A percentile compares a stretch with the other conserved stretches of the same genome.
These are phyloP conservation scores for Aphidius gifuensis DNA, from an alignment of 1,140 invertebrate species.

Conservation along the genomic window DNA sequence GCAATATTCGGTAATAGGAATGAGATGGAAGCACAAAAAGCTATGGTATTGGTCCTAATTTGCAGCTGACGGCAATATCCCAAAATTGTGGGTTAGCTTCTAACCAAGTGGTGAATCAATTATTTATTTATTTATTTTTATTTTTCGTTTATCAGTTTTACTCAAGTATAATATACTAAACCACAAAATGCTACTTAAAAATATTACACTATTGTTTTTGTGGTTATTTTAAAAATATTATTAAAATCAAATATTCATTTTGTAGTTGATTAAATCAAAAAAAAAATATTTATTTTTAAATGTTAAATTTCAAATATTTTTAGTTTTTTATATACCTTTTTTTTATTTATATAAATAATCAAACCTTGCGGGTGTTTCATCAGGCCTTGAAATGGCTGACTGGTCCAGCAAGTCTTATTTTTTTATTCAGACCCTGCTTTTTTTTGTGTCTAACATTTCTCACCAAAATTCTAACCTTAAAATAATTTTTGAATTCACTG, in stretches of 20 bases:
- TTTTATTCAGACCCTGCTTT: not conserved
- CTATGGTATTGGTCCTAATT: constrained; percentile 42
- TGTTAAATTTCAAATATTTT: too few species aligned
- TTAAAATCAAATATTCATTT: too few species aligned
- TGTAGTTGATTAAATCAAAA: too few species aligned
- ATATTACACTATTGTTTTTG: not conserved
- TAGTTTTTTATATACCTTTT: not conserved
- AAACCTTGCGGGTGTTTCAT: not conserved
- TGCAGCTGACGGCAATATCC: constrained; percentile 45
- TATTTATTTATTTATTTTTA: constrained; percentile 13
- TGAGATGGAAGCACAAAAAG: not conserved
- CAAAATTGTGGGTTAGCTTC: constrained; percentile 43
- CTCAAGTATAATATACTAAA: not conserved
- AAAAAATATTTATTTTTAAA: too few species aligned
- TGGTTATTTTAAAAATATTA: not conserved
- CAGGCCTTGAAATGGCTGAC: constrained; percentile 35
- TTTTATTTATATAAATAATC: not conserved
- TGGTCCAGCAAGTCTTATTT: constrained; percentile 34
- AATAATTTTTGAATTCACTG: too few species aligned
- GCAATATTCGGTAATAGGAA: constrained; percentile 40
- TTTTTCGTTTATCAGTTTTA: constrained; percentile 1
- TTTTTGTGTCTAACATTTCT: not conserved
- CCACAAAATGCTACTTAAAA: constrained; percentile 9
- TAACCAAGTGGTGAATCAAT: constrained; percentile 16
- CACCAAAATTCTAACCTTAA: too few species aligned